These are phyloP conservation scores for Merluccius polli DNA, from an alignment of 2,797 vertebrate genomes.

Conservation along the genomic window DNA sequence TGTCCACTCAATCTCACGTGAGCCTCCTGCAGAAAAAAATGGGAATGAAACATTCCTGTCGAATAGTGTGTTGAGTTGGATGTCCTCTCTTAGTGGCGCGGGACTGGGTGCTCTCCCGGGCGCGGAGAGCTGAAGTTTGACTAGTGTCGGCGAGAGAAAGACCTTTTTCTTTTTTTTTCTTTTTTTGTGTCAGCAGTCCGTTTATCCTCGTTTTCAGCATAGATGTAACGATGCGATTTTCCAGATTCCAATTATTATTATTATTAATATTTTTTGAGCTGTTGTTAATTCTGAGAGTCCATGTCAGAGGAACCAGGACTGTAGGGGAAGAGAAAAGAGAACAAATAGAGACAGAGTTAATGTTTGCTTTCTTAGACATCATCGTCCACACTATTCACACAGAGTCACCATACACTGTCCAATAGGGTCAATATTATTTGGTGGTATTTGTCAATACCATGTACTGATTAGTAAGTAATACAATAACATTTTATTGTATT, in stretches of 20 bases:
- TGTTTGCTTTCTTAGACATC: not conserved
- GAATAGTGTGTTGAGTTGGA: not conserved
- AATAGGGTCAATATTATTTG: too few relatives aligned
- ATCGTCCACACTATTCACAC: conserved; percentile 4
- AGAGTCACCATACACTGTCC: not conserved
- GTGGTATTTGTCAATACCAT: not conserved
- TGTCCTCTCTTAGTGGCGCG: not conserved
- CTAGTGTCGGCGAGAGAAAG: not conserved
- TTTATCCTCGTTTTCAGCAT: not conserved
- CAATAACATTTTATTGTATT: not conserved
- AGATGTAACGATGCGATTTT: not conserved
- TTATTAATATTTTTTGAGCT: not conserved
- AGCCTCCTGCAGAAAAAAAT: not conserved
- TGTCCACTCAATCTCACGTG: not conserved
- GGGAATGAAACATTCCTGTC: not conserved
- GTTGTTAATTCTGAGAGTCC: conserved; percentile 1
- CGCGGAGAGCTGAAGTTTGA: not conserved
- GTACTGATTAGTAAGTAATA: too few relatives aligned
- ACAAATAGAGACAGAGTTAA: conserved; percentile 2
- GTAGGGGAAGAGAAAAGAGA: conserved; percentile 51
- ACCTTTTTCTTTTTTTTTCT: not conserved
- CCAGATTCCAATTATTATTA: conserved; percentile 2
- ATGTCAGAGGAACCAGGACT: conserved; percentile 98
- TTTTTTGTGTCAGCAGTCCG: not conserved
- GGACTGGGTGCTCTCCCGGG: not conserved